Conservation (phyloP, 1,140 invertebrate genomes). For the Orchesella cincta region DNA sequence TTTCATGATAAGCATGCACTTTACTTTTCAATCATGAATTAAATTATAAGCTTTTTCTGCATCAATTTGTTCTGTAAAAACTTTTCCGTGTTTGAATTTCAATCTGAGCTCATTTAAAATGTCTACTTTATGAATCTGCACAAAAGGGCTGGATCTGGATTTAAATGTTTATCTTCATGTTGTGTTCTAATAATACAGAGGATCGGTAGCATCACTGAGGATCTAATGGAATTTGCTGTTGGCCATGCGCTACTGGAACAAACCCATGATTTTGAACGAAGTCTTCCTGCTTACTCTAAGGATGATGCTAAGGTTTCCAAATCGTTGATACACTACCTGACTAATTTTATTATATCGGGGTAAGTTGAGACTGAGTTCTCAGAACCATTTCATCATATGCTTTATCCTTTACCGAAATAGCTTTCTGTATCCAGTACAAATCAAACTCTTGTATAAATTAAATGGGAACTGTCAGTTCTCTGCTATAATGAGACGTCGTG, state of each 20-base stretch:
- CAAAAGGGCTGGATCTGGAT: too few relatives aligned
- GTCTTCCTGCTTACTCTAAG: slow-evolving; percentile 44
- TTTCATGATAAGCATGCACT: background rate
- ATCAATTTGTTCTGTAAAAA: too few relatives aligned
- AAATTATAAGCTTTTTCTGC: background rate
- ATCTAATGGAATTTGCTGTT: slow-evolving; percentile 49
- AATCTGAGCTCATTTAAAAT: too few relatives aligned
- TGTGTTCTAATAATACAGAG: slow-evolving; percentile 25
- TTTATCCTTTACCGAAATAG: too few relatives aligned
- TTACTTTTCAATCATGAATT: background rate
- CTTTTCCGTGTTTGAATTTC: too few relatives aligned
- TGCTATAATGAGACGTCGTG: too few relatives aligned
- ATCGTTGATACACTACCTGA: slow-evolving; percentile 75
- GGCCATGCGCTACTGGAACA: slow-evolving; percentile 45
- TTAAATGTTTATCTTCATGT: background rate
- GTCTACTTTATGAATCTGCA: too few relatives aligned
- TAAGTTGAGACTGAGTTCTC: slow-evolving; percentile 57
- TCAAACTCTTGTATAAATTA: too few relatives aligned
- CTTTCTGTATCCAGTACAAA: too few relatives aligned
- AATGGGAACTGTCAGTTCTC: too few relatives aligned
- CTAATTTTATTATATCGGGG: slow-evolving; percentile 80
- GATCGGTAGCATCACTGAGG: slow-evolving; percentile 49
- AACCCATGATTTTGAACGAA: slow-evolving; percentile 25
- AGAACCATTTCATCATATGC: background rate
- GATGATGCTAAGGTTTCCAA: slow-evolving; percentile 71